Conservation (phyloP, 1,140 invertebrate species). For the Drosophila mayri region DNA sequence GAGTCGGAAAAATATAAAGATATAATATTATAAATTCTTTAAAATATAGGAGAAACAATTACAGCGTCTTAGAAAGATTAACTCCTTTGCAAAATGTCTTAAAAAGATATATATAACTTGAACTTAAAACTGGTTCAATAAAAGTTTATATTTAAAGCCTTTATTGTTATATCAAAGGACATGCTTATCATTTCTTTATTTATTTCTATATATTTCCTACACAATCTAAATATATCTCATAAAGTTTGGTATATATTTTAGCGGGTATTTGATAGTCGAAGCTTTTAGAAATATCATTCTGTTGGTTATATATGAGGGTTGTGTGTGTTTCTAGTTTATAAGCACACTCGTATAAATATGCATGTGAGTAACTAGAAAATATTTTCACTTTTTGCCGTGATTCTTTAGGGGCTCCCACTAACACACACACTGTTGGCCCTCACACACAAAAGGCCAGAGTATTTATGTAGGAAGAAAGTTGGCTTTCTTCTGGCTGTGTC, state of each 20-base stretch:
- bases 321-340: constrained; percentile 10
- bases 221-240: neutral
- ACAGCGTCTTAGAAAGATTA: too few species aligned
- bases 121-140: neutral
- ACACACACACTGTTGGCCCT: neutral
- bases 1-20: neutral
- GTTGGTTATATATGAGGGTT: constrained; percentile 10
- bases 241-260: neutral
- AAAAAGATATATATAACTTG: too few species aligned
- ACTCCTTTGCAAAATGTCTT: too few species aligned
- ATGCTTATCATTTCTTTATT: neutral
- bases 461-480: constrained; percentile 76
- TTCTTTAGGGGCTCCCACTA: constrained; percentile 23
- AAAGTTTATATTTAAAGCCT: neutral
- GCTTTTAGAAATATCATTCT: neutral
- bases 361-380: constrained; percentile 47
- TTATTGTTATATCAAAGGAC: neutral
- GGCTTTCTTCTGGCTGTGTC: constrained; percentile 76
- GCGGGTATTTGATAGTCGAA: neutral
- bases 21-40: neutral
- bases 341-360: constrained; percentile 32
- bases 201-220: neutral
- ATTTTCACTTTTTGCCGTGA: constrained; percentile 79
- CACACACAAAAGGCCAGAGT: constrained; percentile 11
- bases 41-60: too few species aligned